phyloP scores from a whole-genome alignment of 2,888 invertebrate species.

The Leistus spinibarbis region DNA sequence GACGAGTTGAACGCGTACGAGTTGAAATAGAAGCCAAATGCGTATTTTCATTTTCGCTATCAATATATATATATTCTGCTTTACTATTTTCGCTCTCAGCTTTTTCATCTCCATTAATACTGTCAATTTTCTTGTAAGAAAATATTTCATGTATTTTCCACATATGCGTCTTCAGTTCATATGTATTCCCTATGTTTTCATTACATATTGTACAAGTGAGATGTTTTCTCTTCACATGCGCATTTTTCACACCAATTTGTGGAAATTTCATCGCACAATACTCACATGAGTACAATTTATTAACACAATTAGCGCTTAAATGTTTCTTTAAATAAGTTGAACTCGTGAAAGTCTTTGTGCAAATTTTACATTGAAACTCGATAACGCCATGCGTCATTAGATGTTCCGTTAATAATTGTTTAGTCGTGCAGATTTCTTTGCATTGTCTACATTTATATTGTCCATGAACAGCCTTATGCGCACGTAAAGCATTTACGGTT shows the following conservation, averaged over 20 bases:
- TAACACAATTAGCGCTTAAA: constrained; percentile 42
- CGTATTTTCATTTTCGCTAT: too few species aligned
- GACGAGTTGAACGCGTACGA: too few species aligned
- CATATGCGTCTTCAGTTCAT: constrained; percentile 42
- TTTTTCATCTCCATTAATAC: too few species aligned
- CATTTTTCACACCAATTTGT: constrained; percentile 48
- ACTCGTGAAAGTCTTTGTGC: constrained; percentile 45
- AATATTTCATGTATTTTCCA: constrained; percentile 44
- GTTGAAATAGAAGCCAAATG: too few species aligned
- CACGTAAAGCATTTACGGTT: constrained; percentile 36
- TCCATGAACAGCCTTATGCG: constrained; percentile 41
- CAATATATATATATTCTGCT: too few species aligned
- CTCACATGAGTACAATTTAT: constrained; percentile 42
- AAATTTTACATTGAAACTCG: constrained; percentile 45
- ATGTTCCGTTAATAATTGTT: constrained; percentile 45
- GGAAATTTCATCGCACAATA: constrained; percentile 45
- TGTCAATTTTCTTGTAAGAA: too few species aligned
- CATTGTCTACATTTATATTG: constrained; percentile 44
- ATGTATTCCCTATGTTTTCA: constrained; percentile 41
- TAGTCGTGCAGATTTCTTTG: constrained; percentile 46
- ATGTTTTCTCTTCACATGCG: constrained; percentile 45
- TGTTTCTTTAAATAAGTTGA: constrained; percentile 49
- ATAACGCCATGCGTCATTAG: constrained; percentile 44
- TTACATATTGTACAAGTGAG: constrained; percentile 42
- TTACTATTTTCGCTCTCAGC: too few species aligned